Conservation (phyloP, 2,797 vertebrate genomes). For the Pagetopsis macropterus region DNA sequence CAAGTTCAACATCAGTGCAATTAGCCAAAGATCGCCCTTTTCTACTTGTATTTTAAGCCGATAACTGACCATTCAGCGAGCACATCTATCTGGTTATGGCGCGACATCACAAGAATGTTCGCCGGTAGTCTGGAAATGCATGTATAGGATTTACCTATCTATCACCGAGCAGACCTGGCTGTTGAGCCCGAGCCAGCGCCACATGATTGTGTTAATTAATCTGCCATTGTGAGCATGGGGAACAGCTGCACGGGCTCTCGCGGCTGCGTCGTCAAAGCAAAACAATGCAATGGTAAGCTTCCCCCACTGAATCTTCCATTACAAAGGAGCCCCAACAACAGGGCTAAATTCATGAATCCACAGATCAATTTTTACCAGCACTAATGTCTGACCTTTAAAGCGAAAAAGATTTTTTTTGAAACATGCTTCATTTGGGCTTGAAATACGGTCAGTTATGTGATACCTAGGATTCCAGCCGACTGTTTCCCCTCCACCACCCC, state of each 20-base stretch:
- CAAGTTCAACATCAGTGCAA: slow-evolving; percentile 84
- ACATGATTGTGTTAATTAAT: slow-evolving; percentile 99
- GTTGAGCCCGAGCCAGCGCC: slow-evolving; percentile 98
- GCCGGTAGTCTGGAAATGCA: slow-evolving; percentile 90
- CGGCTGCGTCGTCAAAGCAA: slow-evolving; percentile 98
- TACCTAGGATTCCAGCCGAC: slow-evolving; percentile 89
- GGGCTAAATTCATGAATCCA: slow-evolving; percentile 98
- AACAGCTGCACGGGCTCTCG: slow-evolving; percentile 98
- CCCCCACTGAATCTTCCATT: slow-evolving; percentile 95
- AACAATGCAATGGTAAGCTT: slow-evolving; percentile 99
- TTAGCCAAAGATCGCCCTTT: slow-evolving; percentile 73
- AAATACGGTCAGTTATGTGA: slow-evolving; percentile 94
- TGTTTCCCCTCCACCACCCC: slow-evolving; percentile 61
- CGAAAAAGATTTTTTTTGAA: slow-evolving; percentile 82
- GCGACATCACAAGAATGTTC: slow-evolving; percentile 89
- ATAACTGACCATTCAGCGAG: slow-evolving; percentile 90
- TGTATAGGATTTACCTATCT: slow-evolving; percentile 99
- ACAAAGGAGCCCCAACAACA: slow-evolving; percentile 96
- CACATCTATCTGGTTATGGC: slow-evolving; percentile 89
- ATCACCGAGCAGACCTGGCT: slow-evolving; percentile 97
- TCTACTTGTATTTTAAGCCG: slow-evolving; percentile 63
- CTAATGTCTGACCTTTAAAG: slow-evolving; percentile 98
- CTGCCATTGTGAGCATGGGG: slow-evolving; percentile 99
- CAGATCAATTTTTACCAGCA: slow-evolving; percentile 95
- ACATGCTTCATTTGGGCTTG: slow-evolving; percentile 92